These are phyloP conservation scores for Pomatostomus ruficeps DNA, from an alignment of 2,113 vertebrate species.

Conservation along the genomic window DNA sequence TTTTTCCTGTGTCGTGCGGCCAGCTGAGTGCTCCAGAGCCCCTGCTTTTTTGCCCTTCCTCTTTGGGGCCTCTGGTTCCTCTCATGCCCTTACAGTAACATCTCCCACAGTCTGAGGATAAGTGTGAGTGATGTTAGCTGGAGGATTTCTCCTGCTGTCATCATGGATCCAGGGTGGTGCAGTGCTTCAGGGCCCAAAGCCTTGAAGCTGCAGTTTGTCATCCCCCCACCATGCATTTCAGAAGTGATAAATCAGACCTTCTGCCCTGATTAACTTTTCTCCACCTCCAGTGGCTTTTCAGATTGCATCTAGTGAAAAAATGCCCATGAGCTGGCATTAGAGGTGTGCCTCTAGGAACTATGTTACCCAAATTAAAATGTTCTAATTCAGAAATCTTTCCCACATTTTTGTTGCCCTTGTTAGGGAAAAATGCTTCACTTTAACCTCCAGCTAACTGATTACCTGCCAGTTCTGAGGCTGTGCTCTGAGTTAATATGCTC, in stretches of 20 bases:
- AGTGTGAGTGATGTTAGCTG: not conserved
- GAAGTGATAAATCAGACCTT: not conserved
- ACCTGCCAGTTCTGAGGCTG: not conserved
- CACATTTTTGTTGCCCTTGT: not conserved
- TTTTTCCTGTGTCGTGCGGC: not conserved
- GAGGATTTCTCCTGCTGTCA: not conserved
- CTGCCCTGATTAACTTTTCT: not conserved
- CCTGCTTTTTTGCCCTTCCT: not conserved
- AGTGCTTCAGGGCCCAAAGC: not conserved
- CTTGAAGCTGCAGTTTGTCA: not conserved
- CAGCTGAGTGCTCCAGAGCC: not conserved
- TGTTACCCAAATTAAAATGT: not conserved
- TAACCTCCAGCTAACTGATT: not conserved
- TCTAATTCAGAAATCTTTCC: not conserved
- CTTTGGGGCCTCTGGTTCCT: not conserved
- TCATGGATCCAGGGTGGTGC: not conserved
- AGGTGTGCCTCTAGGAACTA: not conserved
- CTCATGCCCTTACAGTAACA: not conserved
- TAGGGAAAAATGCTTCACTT: not conserved
- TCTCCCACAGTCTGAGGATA: not conserved
- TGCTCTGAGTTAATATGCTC: conserved; percentile 30
- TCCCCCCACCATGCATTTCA: accelerated
- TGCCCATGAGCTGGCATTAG: not conserved
- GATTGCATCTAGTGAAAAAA: not conserved
- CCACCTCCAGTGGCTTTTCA: not conserved